Evolutionary conservation across 2,888 invertebrate genomes (phyloP).

Genomic region (Herminia tarsipennalis): DNA sequence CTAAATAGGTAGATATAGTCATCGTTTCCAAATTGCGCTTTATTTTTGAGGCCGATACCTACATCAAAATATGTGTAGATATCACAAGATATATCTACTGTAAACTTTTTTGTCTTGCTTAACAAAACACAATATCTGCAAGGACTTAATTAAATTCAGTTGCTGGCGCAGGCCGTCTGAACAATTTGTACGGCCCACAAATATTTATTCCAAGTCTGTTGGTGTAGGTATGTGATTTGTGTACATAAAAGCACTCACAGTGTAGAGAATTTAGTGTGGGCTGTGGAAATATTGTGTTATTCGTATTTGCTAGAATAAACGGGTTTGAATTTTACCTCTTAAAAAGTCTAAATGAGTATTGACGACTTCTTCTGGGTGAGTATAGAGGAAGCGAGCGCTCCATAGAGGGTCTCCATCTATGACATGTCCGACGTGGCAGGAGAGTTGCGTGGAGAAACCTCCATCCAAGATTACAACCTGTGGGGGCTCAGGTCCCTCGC

Average conservation of each 20-base stretch:
- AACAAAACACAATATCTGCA: neutral
- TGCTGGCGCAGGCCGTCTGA: neutral
- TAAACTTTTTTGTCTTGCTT: neutral
- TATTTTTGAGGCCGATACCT: too few relatives aligned
- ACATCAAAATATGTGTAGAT: too few relatives aligned
- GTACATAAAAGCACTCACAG: neutral
- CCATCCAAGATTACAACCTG: conserved; percentile 87
- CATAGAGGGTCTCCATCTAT: conserved; percentile 95
- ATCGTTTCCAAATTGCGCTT: too few relatives aligned
- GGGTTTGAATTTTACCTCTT: conserved; percentile 80
- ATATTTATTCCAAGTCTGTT: conserved; percentile 2
- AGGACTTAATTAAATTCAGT: neutral
- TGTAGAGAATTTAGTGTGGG: too few relatives aligned
- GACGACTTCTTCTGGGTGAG: conserved; percentile 91
- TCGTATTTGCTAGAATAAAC: too few relatives aligned
- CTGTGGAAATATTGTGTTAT: too few relatives aligned
- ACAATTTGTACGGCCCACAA: neutral
- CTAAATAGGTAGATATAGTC: too few relatives aligned
- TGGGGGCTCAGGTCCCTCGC: conserved; percentile 65
- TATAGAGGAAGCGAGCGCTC: conserved; percentile 93
- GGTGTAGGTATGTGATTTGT: neutral
- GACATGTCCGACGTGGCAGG: conserved; percentile 89
- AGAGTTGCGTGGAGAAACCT: conserved; percentile 93
- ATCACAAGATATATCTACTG: too few relatives aligned
- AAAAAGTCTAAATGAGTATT: conserved; percentile 93